Base-by-base conservation (phyloP, 2,113 vertebrate species). In the Enhydra lutris region DNA sequence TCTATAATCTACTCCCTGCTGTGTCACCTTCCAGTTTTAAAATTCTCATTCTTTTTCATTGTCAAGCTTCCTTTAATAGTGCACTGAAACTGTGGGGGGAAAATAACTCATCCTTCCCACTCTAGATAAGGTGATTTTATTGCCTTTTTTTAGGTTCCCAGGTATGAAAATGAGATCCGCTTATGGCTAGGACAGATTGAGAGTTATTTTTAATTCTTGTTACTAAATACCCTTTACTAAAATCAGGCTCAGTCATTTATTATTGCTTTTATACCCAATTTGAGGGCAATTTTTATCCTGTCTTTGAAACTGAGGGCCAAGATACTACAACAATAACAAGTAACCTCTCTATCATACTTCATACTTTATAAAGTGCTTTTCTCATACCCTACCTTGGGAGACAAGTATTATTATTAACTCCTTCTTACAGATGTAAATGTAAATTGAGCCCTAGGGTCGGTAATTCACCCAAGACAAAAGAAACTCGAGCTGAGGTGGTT, bases 261-360 rank as follows among this genome's bases (percentile, higher is more conserved):
- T 94, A 86, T 87, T 92, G 36, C 50, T 87, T 92, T 94, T 96
- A 82, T 95, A n/a, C 95, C 73, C 92, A 92, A 96, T 95, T 89
- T 69, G 69, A 92, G 78, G 50, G 47, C 42, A 92, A 78, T 65
- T 94, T 97, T 95, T 89, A 55, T 63, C 14, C 34, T 91, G 34
- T 83, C 73, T 97, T 91, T 91, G 90, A 20, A 85, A 76, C 12
- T 47, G 13, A 74, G 26, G n/a, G 12, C 29, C 59, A 95, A 65
- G 18, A 59, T 83, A 69, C 17, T 20, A 57, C 13, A 80, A 67
- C 1, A 74, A 67, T 79, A 91, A 92, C 8, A 67, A 80, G 45
- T 87, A 85, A 90, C 3, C 15, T 23, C 34, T 74, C 8, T 45
- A 61, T 71, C 29, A 31, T 39, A 34, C 18, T 36, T 91, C 61